Percentiles rank a stretch among this genome's conserved stretches.
Evolutionary conservation across 2,888 invertebrate species (phyloP).

Genomic region (Leistus spinibarbis): DNA sequence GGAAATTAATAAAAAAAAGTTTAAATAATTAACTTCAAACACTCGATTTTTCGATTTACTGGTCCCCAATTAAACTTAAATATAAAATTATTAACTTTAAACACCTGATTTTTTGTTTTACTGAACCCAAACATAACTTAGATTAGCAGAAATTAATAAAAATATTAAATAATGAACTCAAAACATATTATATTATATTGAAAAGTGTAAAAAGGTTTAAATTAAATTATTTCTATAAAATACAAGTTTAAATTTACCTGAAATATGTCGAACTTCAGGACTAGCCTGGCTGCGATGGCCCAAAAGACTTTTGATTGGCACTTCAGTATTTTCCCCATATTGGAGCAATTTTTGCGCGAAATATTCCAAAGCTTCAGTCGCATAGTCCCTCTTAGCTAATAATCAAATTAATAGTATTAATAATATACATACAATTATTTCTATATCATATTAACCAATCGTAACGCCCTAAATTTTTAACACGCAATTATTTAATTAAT

Average conservation of each 20-base stretch:
- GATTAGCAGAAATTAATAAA: no score
- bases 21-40: background rate
- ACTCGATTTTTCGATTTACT: background rate
- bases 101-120: no score
- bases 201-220: background rate
- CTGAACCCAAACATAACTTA: no score
- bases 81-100: background rate
- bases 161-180: no score
- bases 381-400: constrained; percentile 82
- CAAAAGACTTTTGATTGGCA: constrained; percentile 93
- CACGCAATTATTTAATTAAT: no score
- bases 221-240: no score
- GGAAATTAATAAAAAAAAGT: background rate
- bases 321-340: constrained; percentile 94
- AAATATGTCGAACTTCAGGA: constrained; percentile 95
- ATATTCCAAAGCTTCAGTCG: constrained; percentile 96
- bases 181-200: background rate
- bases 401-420: constrained; percentile 14
- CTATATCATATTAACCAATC: background rate
- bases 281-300: constrained; percentile 97
- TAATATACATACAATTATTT: background rate
- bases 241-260: constrained; percentile 63
- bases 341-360: constrained; percentile 94
- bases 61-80: background rate
- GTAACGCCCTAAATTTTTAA: no score